Evolutionary conservation across 2,888 invertebrate genomes (phyloP), one percentile per base, ranked within the genome.

Genomic region (Icerya purchasi): DNA sequence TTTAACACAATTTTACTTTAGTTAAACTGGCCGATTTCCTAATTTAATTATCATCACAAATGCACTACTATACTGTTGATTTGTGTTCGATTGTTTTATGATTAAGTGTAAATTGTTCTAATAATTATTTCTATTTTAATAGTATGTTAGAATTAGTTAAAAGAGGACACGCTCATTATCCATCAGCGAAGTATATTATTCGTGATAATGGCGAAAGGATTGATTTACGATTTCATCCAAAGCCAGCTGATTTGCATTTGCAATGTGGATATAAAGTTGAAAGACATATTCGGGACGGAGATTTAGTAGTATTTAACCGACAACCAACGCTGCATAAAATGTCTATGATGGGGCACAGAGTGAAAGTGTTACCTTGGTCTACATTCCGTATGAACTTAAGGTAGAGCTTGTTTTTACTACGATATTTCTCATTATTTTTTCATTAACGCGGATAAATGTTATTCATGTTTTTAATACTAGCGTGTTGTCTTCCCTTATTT

Each of bases 271-370:
- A 93, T 70, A 88, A 86, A 63, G 67, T 64, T 18, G 98, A 99
- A 71, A 76, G 98, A 50, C 98, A 99, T 73, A 86, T 99, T 70
- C 81, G 94, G 63, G 97, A 98, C 72, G 96, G 94, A 62, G 98
- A 99, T 74, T 78, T 94, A 64, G 91, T 99, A 20, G 93, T 99
- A 65, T 99, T 99, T 79, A 99, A 99, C 75, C 86, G 99, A 65
- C 98, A 99, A 72, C 99, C 99, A 0, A 99, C 99, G 1, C 80
- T 99, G 3, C 99, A 99, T 75, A 99, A 99, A 75, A 99, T 99
- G 98, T 91, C 91, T 83, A 99, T 99, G 98, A 99, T 99, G 99
- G 97, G 98, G 63, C 98, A 99, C 75, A 82, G 90, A 68, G 91
- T 91, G 0, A 89, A 90, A 72, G 94, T 98, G 8, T 75, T 99